These are phyloP conservation scores for Karalla daura DNA, from an alignment of 2,797 vertebrate genomes.

Conservation along the genomic window DNA sequence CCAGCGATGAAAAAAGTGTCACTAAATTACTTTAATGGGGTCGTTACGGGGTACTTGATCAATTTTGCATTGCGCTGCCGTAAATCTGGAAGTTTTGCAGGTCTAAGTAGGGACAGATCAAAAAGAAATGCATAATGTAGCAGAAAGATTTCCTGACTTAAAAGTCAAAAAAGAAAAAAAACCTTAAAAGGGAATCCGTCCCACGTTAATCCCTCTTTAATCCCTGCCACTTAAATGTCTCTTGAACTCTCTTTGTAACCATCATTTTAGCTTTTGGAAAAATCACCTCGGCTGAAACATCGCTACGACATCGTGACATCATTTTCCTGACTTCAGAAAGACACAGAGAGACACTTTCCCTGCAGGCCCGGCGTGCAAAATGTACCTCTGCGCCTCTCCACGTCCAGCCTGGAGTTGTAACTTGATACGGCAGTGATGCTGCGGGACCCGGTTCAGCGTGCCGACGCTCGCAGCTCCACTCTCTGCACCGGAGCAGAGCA, in stretches of 20 bases:
- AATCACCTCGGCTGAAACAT: slow-evolving; percentile 8
- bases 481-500: slow-evolving; percentile 35
- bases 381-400: background rate
- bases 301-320: slow-evolving; percentile 16
- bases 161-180: background rate
- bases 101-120: background rate
- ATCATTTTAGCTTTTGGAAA: too few species aligned
- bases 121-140: background rate
- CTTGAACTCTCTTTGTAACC: too few species aligned
- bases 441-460: background rate
- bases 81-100: background rate
- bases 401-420: slow-evolving; percentile 18
- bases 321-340: background rate
- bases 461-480: slow-evolving; percentile 20
- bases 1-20: too few species aligned
- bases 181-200: too few species aligned
- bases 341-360: background rate
- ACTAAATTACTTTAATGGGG: too few species aligned
- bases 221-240: too few species aligned
- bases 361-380: slow-evolving; percentile 7
- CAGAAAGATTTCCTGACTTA: background rate
- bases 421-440: slow-evolving; percentile 24
- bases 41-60: too few species aligned
- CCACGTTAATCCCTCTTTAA: too few species aligned
- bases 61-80: background rate